Conservation (phyloP, 2,797 vertebrate species). For the Coregonus ussuriensis region DNA sequence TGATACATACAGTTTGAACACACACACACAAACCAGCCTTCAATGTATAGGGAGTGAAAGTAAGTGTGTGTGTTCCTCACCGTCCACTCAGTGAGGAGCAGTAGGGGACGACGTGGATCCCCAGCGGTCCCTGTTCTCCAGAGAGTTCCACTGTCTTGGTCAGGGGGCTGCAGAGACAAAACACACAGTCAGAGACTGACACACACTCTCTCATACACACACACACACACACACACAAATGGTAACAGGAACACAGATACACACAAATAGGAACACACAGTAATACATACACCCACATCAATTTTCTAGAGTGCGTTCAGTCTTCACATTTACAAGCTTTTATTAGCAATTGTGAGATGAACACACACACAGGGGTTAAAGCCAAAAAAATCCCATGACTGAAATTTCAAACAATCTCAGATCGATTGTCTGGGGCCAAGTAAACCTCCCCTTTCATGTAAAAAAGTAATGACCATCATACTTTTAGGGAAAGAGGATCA, state of each 20-base stretch:
- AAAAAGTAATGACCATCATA: too few relatives aligned
- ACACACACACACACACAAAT: constrained; percentile 17
- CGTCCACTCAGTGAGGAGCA: constrained; percentile 94
- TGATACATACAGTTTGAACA: constrained; percentile 20
- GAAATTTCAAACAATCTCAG: too few relatives aligned
- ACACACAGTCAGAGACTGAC: not conserved
- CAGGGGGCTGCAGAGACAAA: constrained; percentile 71
- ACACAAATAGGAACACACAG: not conserved
- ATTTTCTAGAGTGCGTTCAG: too few relatives aligned
- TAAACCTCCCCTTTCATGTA: too few relatives aligned
- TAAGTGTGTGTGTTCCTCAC: constrained; percentile 71
- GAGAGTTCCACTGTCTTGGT: constrained; percentile 86
- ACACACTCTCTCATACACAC: too few relatives aligned
- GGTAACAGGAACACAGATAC: not conserved
- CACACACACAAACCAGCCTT: not conserved
- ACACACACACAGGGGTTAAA: not conserved
- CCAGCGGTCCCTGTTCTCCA: constrained; percentile 86
- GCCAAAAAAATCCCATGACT: too few relatives aligned
- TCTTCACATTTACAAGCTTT: too few relatives aligned
- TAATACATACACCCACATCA: too few relatives aligned
- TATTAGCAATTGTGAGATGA: too few relatives aligned
- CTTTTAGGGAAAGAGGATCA: too few relatives aligned
- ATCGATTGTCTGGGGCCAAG: too few relatives aligned
- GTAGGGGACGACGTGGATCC: constrained; percentile 95
- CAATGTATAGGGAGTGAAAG: not conserved